Conservation (phyloP, 2,888 invertebrate species). For the Napeogenes inachia region DNA sequence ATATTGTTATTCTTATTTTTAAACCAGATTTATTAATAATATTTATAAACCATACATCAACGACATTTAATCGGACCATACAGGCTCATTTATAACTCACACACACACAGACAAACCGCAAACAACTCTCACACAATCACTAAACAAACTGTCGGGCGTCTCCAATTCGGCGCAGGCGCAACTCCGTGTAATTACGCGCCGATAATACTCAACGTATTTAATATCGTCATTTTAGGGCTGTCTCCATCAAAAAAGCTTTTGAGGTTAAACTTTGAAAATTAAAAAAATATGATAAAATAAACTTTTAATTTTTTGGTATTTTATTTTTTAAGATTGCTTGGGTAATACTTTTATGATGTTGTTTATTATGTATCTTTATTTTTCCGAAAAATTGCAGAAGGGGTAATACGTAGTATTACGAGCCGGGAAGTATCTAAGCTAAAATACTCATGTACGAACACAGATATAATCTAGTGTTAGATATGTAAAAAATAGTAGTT, state of each 20-base stretch:
- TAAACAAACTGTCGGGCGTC: constrained; percentile 54
- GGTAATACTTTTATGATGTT: no score
- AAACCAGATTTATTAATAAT: neutral
- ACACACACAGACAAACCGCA: constrained; percentile 4
- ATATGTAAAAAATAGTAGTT: no score
- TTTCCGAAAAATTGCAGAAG: no score
- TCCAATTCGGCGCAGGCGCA: constrained; percentile 49
- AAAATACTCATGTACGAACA: no score
- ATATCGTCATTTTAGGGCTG: constrained; percentile 56
- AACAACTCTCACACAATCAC: constrained; percentile 16
- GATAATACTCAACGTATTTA: constrained; percentile 61
- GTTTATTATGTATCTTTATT: no score
- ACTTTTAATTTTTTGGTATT: no score
- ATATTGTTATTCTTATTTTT: neutral
- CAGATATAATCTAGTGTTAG: no score
- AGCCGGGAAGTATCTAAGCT: no score
- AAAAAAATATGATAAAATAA: no score
- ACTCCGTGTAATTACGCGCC: constrained; percentile 49
- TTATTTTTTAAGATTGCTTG: no score
- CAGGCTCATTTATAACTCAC: constrained; percentile 16
- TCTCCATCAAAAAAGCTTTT: constrained; percentile 20
- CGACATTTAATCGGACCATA: constrained; percentile 20
- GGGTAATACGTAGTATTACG: no score
- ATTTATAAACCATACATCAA: neutral
- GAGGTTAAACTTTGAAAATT: no score